phyloP scores from a whole-genome alignment of 2,113 vertebrate species.

The Phaetusa simplex region DNA sequence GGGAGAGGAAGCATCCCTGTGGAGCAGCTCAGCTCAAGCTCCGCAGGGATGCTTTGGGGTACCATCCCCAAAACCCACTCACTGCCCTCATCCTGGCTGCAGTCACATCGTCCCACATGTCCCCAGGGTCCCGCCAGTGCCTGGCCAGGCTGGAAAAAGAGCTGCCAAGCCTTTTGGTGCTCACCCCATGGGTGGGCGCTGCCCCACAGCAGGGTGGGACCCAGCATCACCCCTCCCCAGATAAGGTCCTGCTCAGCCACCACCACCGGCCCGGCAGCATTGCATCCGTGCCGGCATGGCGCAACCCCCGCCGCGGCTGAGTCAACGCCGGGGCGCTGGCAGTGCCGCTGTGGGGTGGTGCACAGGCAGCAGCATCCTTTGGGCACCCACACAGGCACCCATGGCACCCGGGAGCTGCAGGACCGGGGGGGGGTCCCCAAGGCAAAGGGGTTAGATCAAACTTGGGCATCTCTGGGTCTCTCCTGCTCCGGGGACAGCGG shows the following conservation, averaged over 20 bases:
- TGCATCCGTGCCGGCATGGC: not conserved
- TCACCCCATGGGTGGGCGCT: rapidly evolving
- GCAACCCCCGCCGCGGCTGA: not conserved
- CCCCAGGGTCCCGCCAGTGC: not conserved
- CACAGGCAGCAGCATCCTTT: rapidly evolving
- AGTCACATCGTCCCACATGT: not conserved
- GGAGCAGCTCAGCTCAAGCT: not conserved
- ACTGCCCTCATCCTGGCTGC: not conserved
- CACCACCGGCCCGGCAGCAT: not conserved
- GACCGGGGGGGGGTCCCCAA: not conserved
- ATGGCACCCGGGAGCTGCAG: rapidly evolving
- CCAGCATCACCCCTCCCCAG: not conserved
- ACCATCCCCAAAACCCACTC: not conserved
- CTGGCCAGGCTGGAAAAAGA: not conserved
- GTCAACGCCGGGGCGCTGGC: rapidly evolving
- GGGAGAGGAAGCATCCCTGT: not conserved
- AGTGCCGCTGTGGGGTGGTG: rapidly evolving
- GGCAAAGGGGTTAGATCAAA: not conserved
- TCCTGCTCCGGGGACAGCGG: rapidly evolving
- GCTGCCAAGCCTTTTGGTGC: not conserved
- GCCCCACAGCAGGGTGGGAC: not conserved
- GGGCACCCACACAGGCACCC: not conserved
- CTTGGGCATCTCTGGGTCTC: rapidly evolving
- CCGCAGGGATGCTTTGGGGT: no score
- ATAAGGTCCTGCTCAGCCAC: not conserved